Base-by-base conservation (phyloP, 2,888 invertebrate species). In the Salpingus planirostris region DNA sequence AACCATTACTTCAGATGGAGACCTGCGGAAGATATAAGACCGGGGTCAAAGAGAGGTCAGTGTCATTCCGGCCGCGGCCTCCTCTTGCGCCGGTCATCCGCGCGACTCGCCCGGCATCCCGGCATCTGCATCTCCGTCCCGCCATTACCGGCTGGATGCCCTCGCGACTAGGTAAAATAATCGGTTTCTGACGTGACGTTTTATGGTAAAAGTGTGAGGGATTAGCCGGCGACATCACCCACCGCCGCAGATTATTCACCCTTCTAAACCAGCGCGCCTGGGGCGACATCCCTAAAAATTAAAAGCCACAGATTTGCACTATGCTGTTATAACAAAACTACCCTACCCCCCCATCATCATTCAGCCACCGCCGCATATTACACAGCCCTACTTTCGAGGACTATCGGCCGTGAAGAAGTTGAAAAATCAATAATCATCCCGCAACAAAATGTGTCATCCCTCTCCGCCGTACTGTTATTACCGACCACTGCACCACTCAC, bases 271-370 rank as follows among this genome's bases (percentile, higher is more conserved):
- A 44, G 54, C 49, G 50, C 50, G 57, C 57, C 52, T 55, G 50
- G 59, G 61, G 62, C 59, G 55, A 57, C 61, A 56, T 60, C 61
- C 64, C 63, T 60, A 61, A 64, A 63, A 64, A 63, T 64, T 64
- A 64, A 62, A 61, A 63, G 62, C 62, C 63, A 52, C 61, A 62
- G 62, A 62, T 63, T 62, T 62, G 60, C 60, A 59, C 56, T 58
- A 52, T 54, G 57, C 59, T 50, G 51, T 54, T 54, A 53, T 54
- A 54, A 54, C 52, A 51, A 49, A 53, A 53, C 50, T 52, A 50
- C 45, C 48, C 40, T 43, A 40, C 48, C 28, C 33, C 37, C 38
- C 44, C 41, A 47, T 22, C 36, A n/a, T 32, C 38, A 23, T 34
- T 25, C 29, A 25, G 24, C 37, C 33, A 33, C 37, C 36, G 32